These are phyloP conservation scores for Ganaspis sp. DNA, from an alignment of 1,140 invertebrate genomes.

Conservation along the genomic window DNA sequence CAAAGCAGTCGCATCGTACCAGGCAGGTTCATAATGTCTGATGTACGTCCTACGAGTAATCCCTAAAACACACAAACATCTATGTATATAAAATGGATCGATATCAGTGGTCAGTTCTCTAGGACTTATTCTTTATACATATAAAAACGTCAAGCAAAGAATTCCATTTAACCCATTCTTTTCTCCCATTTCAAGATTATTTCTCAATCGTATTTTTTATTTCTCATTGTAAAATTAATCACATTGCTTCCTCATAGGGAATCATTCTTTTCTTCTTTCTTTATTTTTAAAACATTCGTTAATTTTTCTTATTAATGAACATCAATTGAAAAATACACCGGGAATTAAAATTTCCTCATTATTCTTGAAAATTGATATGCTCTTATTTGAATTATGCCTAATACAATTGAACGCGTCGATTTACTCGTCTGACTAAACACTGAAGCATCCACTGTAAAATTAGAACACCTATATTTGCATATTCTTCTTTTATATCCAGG, in stretches of 20 bases:
- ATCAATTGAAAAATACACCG: not conserved
- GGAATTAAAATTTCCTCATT: not conserved
- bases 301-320: too few species aligned
- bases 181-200: not conserved
- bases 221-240: too few species aligned
- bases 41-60: slow-evolving; percentile 76
- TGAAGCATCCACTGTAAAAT: slow-evolving; percentile 1
- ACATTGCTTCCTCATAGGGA: too few species aligned
- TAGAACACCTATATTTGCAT: not conserved
- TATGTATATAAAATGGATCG: slow-evolving; percentile 36
- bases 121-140: not conserved
- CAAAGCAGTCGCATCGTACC: slow-evolving; percentile 75
- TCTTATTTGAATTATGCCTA: not conserved
- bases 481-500: not conserved
- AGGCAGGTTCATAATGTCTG: slow-evolving; percentile 77
- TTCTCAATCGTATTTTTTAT: too few species aligned
- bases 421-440: slow-evolving; percentile 12
- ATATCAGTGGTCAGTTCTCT: slow-evolving; percentile 36
- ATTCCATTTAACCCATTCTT: not conserved
- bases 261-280: too few species aligned
- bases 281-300: too few species aligned
- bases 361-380: not conserved
- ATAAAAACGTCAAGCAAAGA: slow-evolving; percentile 10
- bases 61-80: slow-evolving; percentile 65
- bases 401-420: slow-evolving; percentile 10